These are phyloP conservation scores for Drosophila quadrilineata DNA, from an alignment of 1,140 invertebrate species.

Conservation along the genomic window DNA sequence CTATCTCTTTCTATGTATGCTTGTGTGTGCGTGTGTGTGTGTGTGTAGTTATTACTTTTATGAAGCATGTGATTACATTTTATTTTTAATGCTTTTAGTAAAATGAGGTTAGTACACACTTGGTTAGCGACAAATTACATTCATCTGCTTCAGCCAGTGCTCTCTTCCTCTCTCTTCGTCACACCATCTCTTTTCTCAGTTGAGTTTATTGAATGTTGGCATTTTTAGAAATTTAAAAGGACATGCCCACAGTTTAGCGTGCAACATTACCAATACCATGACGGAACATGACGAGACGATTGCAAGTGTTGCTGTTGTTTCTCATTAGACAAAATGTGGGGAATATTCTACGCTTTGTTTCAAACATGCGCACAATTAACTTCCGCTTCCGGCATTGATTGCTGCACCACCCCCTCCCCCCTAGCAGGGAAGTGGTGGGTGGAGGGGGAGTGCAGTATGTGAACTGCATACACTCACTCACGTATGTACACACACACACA, in stretches of 20 bases:
- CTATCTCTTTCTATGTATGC: no score
- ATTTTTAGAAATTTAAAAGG: constrained; percentile 23
- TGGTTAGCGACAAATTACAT: constrained; percentile 79
- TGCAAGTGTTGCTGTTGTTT: neutral
- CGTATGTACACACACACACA: no score
- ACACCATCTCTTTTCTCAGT: neutral
- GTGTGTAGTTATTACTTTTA: constrained; percentile 80
- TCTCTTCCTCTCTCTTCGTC: neutral
- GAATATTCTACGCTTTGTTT: constrained; percentile 17
- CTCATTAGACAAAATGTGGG: constrained; percentile 24
- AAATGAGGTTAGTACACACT: constrained; percentile 79
- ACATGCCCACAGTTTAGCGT: constrained; percentile 22
- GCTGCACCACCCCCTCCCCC: constrained; percentile 20
- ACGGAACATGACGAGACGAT: no score
- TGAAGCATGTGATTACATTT: constrained; percentile 80
- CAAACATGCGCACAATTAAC: constrained; percentile 68
- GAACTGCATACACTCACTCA: no score
- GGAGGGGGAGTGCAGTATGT: no score
- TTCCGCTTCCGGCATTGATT: constrained; percentile 76
- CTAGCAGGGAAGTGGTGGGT: no score
- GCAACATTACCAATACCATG: constrained; percentile 13
- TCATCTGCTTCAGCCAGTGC: no score
- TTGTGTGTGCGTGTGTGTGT: no score
- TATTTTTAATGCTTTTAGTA: constrained; percentile 80
- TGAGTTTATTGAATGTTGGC: constrained; percentile 33